Evolutionary conservation across 1,140 invertebrate species (phyloP).

Genomic region (Acromyrmex charruanus): DNA sequence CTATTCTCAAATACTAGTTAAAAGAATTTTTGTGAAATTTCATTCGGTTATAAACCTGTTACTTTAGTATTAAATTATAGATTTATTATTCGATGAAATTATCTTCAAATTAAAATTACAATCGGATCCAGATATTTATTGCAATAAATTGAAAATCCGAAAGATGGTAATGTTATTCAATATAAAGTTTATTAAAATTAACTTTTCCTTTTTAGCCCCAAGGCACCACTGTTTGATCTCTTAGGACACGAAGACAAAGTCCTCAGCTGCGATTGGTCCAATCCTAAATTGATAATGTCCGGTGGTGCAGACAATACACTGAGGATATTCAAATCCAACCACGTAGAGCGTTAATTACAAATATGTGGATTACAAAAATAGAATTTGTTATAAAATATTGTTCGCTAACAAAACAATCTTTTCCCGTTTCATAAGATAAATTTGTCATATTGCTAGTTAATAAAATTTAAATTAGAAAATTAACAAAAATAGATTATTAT

Average conservation of each 20-base stretch:
- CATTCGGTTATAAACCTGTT: background rate
- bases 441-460: background rate
- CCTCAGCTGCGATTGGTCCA: conserved; percentile 97
- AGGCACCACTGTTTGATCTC: conserved; percentile 97
- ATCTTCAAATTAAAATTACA: conserved; percentile 7
- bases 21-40: background rate
- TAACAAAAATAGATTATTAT: background rate
- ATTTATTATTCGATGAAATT: background rate
- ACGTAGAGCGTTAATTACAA: conserved; percentile 69
- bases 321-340: conserved; percentile 93
- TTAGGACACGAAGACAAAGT: conserved; percentile 98
- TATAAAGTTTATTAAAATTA: conserved; percentile 33
- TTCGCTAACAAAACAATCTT: background rate
- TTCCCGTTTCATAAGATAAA: background rate
- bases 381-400: background rate
- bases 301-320: conserved; percentile 97
- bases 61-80: conserved; percentile 6
- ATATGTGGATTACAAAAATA: background rate
- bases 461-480: background rate
- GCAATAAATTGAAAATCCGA: conserved; percentile 20
- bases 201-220: conserved; percentile 89
- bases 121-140: conserved; percentile 43
- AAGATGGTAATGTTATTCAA: background rate
- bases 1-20: background rate
- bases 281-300: conserved; percentile 94